These are phyloP conservation scores for Amphiura filiformis DNA, from an alignment of 35 echinoderm and acorn worm species.

Conservation along the genomic window DNA sequence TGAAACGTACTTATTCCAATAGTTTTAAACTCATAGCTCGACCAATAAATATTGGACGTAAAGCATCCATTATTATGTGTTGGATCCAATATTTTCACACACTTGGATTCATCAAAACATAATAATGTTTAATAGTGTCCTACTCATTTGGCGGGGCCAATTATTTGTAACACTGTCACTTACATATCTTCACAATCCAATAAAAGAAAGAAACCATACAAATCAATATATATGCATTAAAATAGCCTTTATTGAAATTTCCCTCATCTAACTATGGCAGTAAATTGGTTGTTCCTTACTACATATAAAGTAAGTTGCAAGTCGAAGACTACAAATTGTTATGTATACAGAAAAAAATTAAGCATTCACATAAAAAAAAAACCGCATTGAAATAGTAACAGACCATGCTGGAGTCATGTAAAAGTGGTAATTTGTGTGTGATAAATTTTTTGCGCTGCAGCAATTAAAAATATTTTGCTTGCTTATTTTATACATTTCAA, in stretches of 20 bases:
- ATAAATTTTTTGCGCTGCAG: not conserved
- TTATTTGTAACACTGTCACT: no score
- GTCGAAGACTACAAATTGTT: not conserved
- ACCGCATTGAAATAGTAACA: not conserved
- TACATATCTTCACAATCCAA: no score
- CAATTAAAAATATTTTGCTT: not conserved
- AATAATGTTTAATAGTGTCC: no score
- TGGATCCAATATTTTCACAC: no score
- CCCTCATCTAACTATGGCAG: not conserved
- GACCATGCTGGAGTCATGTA: not conserved
- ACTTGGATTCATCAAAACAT: no score
- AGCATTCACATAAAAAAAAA: constrained; percentile 5
- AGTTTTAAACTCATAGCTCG: no score
- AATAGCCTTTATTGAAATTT: not conserved
- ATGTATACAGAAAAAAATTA: not conserved
- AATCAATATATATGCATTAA: not conserved
- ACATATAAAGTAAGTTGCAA: constrained; percentile 10
- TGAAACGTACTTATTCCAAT: no score
- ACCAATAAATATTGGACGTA: no score
- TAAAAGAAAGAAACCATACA: not conserved
- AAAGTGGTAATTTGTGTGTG: not conserved
- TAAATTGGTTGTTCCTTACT: constrained; percentile 4
- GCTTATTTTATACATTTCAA: no score
- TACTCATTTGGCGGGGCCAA: no score
- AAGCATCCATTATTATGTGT: no score